Conservation (phyloP, 92 coral and sea anemone species). For the Parazoanthus atlanticus region DNA sequence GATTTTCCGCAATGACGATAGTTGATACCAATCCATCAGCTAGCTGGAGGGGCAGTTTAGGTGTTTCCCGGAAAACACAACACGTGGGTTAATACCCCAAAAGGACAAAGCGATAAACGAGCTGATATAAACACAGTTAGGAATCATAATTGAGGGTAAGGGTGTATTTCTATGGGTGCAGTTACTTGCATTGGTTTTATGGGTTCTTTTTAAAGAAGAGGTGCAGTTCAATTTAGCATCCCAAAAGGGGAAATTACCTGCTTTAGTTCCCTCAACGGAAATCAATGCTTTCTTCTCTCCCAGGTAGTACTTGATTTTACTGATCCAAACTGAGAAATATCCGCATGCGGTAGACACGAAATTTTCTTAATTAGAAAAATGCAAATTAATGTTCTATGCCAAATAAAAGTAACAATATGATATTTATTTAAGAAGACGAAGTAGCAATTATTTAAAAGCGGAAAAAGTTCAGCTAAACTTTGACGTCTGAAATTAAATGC, state of each 20-base stretch:
- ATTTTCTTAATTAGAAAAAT: background rate
- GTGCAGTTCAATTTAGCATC: background rate
- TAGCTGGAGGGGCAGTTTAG: constrained; percentile 17
- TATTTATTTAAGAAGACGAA: too few relatives aligned
- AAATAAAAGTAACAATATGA: too few relatives aligned
- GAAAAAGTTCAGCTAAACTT: too few relatives aligned
- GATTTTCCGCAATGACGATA: constrained; percentile 38
- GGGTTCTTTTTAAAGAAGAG: background rate
- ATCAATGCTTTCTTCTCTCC: background rate
- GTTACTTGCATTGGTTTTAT: background rate
- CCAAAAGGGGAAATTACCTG: constrained; percentile 17
- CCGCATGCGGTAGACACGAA: background rate
- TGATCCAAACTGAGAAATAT: background rate
- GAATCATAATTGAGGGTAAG: background rate
- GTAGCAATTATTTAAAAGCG: background rate
- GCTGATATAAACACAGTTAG: background rate
- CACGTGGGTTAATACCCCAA: background rate
- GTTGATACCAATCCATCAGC: background rate
- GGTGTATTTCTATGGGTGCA: background rate
- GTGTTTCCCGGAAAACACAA: background rate
- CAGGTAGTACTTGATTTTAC: background rate
- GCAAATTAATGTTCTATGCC: background rate
- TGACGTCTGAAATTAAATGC: too few relatives aligned
- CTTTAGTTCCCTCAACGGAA: background rate
- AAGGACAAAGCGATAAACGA: background rate